phyloP scores from a whole-genome alignment of 2,888 invertebrate species.

The Candidula unifasciata region DNA sequence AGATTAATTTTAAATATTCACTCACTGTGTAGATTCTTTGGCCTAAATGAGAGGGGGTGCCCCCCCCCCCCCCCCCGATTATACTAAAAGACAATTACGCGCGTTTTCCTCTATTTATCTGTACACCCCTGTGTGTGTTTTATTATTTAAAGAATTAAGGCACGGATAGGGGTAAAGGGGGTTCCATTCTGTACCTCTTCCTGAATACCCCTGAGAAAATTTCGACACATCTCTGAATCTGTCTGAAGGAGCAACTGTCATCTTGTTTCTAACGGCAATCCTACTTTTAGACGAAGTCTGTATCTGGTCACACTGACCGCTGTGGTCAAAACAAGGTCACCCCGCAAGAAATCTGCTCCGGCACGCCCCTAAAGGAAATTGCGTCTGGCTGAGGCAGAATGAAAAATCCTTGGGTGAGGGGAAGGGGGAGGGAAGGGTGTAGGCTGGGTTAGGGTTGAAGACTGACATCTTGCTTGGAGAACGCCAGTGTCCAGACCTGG shows the following conservation, averaged over 20 bases:
- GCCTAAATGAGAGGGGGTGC: no score
- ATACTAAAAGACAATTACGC: no score
- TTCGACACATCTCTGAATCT: not conserved
- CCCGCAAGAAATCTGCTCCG: not conserved
- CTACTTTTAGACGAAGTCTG: not conserved
- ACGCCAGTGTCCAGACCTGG: not conserved
- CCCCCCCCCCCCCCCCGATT: no score
- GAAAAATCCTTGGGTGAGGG: not conserved
- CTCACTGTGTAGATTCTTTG: no score
- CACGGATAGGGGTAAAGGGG: no score
- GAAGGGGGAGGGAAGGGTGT: not conserved
- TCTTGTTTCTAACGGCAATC: not conserved
- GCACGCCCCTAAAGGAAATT: not conserved
- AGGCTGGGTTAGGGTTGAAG: not conserved
- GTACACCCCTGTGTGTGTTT: no score
- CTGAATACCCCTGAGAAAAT: not conserved
- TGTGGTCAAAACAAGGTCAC: not conserved
- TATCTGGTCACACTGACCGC: not conserved
- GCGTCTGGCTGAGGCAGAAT: no score
- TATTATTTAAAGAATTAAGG: no score
- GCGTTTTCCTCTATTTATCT: no score
- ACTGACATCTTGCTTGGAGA: not conserved
- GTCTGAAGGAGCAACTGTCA: not conserved
- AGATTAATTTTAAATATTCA: no score
- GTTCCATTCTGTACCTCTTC: no score